Evolutionary conservation across 2,888 invertebrate genomes (phyloP), one percentile per base, ranked within the genome.

Genomic region (Cerastis rubricosa): DNA sequence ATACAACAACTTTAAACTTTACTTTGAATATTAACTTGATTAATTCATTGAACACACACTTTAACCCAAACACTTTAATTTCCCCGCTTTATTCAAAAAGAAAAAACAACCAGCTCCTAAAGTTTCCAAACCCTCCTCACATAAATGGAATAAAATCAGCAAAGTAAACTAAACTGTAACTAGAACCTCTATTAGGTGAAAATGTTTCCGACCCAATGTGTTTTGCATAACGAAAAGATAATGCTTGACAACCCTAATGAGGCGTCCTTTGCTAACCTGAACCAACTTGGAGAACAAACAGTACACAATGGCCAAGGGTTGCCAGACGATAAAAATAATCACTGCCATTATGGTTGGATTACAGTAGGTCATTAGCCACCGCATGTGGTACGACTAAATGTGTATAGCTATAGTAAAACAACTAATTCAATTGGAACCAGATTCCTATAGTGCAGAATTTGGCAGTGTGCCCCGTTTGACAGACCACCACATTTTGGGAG

Each of bases 201-300:
- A 83, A 81, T 74, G 80, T 74, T 88, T 85, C 76, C 81, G 74
- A 59, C 71, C 25, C 72, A 86, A 86, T 84, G 76, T 81, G 71
- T 80, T 87, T 81, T 81, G 81, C 83, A 83, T 85, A 87, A 86
- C 83, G 79, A 78, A 80, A 81, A 87, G 81, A 87, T 88, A 87
- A 85, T 85, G 76, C 71, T 72, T 87, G 81, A 77, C 81, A 88
- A 76, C 80, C 76, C 69, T 87, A 88, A 88, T 86, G 87, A 87
- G 82, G 71, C 71, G 82, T 77, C 83, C 79, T 83, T 84, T 76
- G 76, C 81, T 78, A 86, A 74, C 77, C 78, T 74, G 71, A 75
- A 79, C 74, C 66, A 77, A 84, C 76, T 81, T 81, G 64, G 71
- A 61, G 43, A 80, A 80, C 81, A 84, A 84, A 77, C 85, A 75